phyloP scores from a whole-genome alignment of 1,140 invertebrate genomes.

The Teleopsis dalmanni region DNA sequence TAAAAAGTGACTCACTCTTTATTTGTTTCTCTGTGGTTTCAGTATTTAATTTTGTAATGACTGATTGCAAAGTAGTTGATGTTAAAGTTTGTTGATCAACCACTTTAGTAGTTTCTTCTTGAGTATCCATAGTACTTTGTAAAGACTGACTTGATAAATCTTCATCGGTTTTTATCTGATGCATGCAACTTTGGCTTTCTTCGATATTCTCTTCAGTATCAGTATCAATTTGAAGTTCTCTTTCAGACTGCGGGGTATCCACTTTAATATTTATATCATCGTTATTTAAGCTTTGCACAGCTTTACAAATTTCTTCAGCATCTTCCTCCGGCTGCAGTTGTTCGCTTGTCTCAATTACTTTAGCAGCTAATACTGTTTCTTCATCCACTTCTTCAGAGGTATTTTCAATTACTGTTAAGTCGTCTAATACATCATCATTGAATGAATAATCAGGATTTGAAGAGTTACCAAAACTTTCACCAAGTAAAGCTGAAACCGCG shows the following conservation, averaged over 20 bases:
- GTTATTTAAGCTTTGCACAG: constrained; percentile 65
- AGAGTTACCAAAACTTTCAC: constrained; percentile 66
- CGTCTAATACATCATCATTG: constrained; percentile 47
- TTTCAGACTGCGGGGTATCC: constrained; percentile 75
- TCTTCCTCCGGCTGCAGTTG: constrained; percentile 34
- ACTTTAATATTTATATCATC: constrained; percentile 61
- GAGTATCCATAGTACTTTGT: no score
- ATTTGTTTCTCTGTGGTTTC: no score
- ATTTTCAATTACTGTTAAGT: constrained; percentile 27
- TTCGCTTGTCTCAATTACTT: constrained; percentile 29
- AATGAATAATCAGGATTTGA: constrained; percentile 51
- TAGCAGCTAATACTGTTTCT: constrained; percentile 33
- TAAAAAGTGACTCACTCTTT: no score
- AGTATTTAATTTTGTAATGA: constrained; percentile 37
- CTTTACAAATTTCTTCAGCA: constrained; percentile 69
- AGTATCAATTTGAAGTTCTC: constrained; percentile 77
- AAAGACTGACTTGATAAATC: no score
- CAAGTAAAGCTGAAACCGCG: constrained; percentile 77
- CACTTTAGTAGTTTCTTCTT: background rate
- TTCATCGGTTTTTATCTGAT: constrained; percentile 37
- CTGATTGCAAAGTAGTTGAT: constrained; percentile 22
- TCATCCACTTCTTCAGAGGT: constrained; percentile 29
- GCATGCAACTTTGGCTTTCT: constrained; percentile 43
- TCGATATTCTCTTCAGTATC: constrained; percentile 70
- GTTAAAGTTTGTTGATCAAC: background rate